phyloP scores from a whole-genome alignment of 2,888 invertebrate genomes.

The Aleiodes testaceus region DNA sequence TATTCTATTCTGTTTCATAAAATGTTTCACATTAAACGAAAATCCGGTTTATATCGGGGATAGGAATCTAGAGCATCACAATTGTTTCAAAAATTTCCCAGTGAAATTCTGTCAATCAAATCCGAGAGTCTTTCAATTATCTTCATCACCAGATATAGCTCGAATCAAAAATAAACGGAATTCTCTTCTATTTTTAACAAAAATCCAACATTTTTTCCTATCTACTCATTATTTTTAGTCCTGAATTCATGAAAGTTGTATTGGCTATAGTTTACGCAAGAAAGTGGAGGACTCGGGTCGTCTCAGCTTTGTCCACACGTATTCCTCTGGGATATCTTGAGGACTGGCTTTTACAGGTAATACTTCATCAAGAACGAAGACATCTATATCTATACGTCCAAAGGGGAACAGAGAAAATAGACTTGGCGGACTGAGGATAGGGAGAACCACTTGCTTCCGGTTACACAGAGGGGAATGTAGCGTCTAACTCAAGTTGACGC shows the following conservation, averaged over 20 bases:
- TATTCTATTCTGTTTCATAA: too few species aligned
- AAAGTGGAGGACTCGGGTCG: background rate
- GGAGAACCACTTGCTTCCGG: constrained; percentile 32
- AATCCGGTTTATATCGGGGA: too few species aligned
- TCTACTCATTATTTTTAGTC: constrained; percentile 1
- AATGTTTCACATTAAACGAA: too few species aligned
- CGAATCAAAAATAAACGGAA: too few species aligned
- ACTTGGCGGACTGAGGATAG: constrained; percentile 21
- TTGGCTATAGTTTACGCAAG: constrained; percentile 12
- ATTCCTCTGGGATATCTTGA: background rate
- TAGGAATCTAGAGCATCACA: too few species aligned
- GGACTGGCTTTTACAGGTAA: background rate
- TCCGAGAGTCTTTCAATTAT: too few species aligned
- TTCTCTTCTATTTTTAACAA: too few species aligned
- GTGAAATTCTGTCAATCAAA: too few species aligned
- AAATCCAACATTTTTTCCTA: background rate
- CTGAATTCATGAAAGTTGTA: constrained; percentile 15
- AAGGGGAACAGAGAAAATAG: background rate
- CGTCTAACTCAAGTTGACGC: constrained; percentile 29
- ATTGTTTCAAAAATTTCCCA: too few species aligned
- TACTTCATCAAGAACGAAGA: background rate
- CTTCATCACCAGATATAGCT: too few species aligned
- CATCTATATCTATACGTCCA: too few species aligned
- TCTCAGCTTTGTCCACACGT: constrained; percentile 3
- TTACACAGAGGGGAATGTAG: constrained; percentile 26